phyloP scores from a whole-genome alignment of 2,888 invertebrate species.

The Drosophila borborema region DNA sequence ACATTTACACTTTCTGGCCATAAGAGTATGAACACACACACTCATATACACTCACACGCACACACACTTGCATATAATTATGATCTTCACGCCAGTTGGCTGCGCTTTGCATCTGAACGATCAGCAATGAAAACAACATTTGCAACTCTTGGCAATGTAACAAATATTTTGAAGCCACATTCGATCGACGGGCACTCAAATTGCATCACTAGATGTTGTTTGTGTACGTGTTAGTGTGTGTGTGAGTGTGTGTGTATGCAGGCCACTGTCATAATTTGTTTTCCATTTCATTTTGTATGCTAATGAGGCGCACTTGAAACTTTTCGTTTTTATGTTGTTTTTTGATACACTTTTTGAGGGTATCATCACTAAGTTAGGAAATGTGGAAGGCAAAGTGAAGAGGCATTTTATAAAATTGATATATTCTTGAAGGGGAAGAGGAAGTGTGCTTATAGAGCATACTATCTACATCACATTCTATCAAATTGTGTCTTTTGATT shows the following conservation, averaged over 20 bases:
- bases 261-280: slow-evolving; percentile 61
- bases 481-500: too few relatives aligned
- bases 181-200: slow-evolving; percentile 45
- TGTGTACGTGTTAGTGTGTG: slow-evolving; percentile 9
- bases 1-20: slow-evolving; percentile 71
- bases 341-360: not conserved
- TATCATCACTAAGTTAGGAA: not conserved
- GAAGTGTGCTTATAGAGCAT: too few relatives aligned
- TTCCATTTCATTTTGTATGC: slow-evolving; percentile 36
- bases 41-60: slow-evolving; percentile 12
- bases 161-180: slow-evolving; percentile 70
- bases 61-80: slow-evolving; percentile 61
- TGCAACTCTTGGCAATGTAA: slow-evolving; percentile 74
- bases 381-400: not conserved
- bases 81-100: slow-evolving; percentile 75
- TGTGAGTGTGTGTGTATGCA: slow-evolving; percentile 37
- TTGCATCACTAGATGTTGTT: slow-evolving; percentile 49
- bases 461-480: too few relatives aligned
- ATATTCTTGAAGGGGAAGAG: not conserved
- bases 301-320: slow-evolving; percentile 73
- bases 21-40: slow-evolving; percentile 4
- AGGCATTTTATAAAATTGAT: not conserved
- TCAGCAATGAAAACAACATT: slow-evolving; percentile 36
- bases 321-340: slow-evolving; percentile 10
- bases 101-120: slow-evolving; percentile 49